Evolutionary conservation across 2,797 vertebrate genomes (phyloP).

Genomic region (Spinibarbus caldwelli): DNA sequence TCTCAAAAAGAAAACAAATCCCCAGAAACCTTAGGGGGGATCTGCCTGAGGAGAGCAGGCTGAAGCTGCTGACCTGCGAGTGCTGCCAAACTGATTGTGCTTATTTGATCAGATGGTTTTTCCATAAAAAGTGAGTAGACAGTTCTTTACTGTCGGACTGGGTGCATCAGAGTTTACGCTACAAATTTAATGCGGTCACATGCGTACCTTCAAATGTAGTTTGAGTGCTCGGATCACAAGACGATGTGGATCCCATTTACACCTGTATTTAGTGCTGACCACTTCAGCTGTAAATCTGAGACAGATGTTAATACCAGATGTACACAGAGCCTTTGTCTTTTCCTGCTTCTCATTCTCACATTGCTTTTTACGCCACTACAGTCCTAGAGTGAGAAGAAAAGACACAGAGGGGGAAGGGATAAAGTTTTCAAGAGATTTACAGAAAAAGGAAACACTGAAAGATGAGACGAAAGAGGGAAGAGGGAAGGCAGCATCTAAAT

Average conservation of each 20-base stretch:
- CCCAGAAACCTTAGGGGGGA: conserved; percentile 20
- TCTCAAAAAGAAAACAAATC: conserved; percentile 19
- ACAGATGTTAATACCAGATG: conserved; percentile 23
- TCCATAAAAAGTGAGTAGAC: neutral
- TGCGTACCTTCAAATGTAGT: neutral
- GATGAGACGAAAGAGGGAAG: conserved; percentile 13
- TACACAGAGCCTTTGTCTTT: neutral
- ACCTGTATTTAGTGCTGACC: conserved; percentile 10
- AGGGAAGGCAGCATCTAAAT: conserved; percentile 39
- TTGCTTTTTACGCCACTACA: conserved; percentile 29
- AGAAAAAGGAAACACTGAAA: conserved; percentile 52
- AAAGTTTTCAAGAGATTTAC: neutral
- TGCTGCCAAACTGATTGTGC: neutral
- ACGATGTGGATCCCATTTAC: neutral
- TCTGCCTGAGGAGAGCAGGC: conserved; percentile 40
- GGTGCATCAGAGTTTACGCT: neutral
- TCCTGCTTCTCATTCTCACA: neutral
- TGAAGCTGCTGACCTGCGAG: conserved; percentile 26
- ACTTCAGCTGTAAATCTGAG: conserved; percentile 15
- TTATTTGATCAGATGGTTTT: neutral
- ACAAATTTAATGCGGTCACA: neutral
- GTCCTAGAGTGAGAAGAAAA: conserved; percentile 44
- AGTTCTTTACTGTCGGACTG: neutral
- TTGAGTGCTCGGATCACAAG: neutral
- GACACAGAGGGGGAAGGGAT: conserved; percentile 37